Conservation (phyloP, 2,888 invertebrate genomes). For the Trichogramma evanescens region DNA sequence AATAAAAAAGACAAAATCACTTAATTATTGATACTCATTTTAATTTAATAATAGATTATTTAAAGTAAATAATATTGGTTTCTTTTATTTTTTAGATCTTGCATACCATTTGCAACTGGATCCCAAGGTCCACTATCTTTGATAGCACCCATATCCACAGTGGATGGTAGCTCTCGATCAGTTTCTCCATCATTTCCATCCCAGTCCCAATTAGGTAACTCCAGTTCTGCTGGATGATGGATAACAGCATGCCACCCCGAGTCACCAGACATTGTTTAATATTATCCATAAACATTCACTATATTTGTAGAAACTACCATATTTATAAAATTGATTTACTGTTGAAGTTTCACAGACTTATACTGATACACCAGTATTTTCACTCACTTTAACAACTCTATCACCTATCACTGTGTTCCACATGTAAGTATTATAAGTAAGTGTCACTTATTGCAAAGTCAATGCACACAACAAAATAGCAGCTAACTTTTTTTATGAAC, state of each 20-base stretch:
- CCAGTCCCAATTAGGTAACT: slow-evolving; percentile 46
- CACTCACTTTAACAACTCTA: too few relatives aligned
- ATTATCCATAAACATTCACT: slow-evolving; percentile 34
- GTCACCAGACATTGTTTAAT: slow-evolving; percentile 41
- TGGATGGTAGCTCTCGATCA: slow-evolving; percentile 56
- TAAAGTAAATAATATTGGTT: not conserved
- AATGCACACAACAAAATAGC: too few relatives aligned
- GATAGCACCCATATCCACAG: slow-evolving; percentile 62
- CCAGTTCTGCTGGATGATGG: slow-evolving; percentile 52
- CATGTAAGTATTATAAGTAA: too few relatives aligned
- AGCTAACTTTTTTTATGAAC: too few relatives aligned
- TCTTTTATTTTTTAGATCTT: slow-evolving; percentile 22
- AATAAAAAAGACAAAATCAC: not conserved
- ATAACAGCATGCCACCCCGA: slow-evolving; percentile 55
- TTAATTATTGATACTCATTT: not conserved
- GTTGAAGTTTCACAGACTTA: too few relatives aligned
- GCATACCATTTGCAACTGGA: slow-evolving; percentile 37
- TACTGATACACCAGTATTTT: too few relatives aligned
- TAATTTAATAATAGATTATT: not conserved
- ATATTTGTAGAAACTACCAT: slow-evolving; percentile 34
- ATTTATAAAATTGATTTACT: slow-evolving; percentile 7
- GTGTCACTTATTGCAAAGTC: too few relatives aligned
- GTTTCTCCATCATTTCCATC: slow-evolving; percentile 55
- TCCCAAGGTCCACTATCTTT: slow-evolving; percentile 50
- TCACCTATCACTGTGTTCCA: too few relatives aligned